Base-by-base conservation (phyloP, 2,888 invertebrate genomes). In the Nymphalis urticae region DNA sequence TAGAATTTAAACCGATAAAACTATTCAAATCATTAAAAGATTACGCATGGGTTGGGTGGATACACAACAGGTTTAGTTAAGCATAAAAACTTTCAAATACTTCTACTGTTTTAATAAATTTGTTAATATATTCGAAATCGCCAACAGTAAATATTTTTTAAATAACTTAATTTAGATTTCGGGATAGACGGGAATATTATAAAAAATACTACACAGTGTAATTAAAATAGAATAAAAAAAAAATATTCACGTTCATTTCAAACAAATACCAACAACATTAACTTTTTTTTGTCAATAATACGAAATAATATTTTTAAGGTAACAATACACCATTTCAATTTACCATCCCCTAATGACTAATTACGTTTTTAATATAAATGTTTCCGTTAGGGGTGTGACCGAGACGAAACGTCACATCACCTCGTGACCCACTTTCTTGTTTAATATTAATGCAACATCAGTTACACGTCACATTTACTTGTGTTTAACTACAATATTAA, bases 341-440 rank as follows among this genome's bases (percentile, higher is more conserved):
- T n/a, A 60, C n/a, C 42, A 56, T 17, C 51, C 56, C 66, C 42
- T 64, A 62, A 66, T 69, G 54, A 61, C 60, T 73, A 60, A 64
- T 70, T 65, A 64, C 66, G 19, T 19, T 56, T 51, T 59, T 65
- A 50, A 66, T 47, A 51, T 62, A 36, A 58, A 56, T 13, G 19
- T 42, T 58, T 36, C 32, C 36, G 62, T 27, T 27, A n/a, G 58
- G 67, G 70, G 73, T 68, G 68, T 64, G 67, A 62, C 63, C 67
- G 27, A 50, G 53, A 65, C 67, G 27, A 50, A 50, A 54, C 66
- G 59, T 65, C 62, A 71, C 67, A 58, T 61, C 64, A 66, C 68
- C 72, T 64, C 68, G 71, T 68, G 74, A 70, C 74, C 73, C 62
- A 74, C 68, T 68, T 71, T 21, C 50, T 36, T 36, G 58, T 53